Evolutionary conservation across 2,113 vertebrate species (phyloP).

Genomic region (Rhea pennata): DNA sequence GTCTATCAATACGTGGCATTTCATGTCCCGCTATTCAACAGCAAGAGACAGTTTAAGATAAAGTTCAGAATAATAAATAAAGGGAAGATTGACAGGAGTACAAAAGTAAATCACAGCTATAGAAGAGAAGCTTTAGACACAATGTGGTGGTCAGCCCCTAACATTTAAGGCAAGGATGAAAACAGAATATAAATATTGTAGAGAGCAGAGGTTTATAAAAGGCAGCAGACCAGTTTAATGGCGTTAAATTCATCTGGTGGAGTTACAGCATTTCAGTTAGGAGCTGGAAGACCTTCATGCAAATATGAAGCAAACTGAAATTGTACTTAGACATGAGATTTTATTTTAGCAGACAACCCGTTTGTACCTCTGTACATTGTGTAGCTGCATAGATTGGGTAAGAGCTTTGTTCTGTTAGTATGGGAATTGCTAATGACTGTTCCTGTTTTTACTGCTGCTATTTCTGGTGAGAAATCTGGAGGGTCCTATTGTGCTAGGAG

Average conservation of each 20-base stretch:
- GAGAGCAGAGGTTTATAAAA: slow-evolving; percentile 52
- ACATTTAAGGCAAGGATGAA: slow-evolving; percentile 52
- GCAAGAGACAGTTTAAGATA: slow-evolving; percentile 49
- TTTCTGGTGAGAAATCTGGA: not conserved
- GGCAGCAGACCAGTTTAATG: slow-evolving; percentile 39
- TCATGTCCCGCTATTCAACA: slow-evolving; percentile 34
- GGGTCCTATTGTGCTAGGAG: not conserved
- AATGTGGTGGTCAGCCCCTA: slow-evolving; percentile 31
- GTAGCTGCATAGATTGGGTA: not conserved
- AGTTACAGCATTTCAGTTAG: slow-evolving; percentile 11
- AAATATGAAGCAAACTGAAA: slow-evolving; percentile 51
- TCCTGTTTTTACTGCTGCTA: not conserved
- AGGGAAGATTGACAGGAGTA: not conserved
- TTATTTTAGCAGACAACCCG: not conserved
- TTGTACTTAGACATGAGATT: not conserved
- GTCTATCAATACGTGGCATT: slow-evolving; percentile 59
- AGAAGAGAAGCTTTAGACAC: not conserved
- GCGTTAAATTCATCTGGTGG: slow-evolving; percentile 30
- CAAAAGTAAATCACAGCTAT: slow-evolving; percentile 6
- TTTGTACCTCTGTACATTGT: not conserved
- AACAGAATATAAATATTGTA: slow-evolving; percentile 45
- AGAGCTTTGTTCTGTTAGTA: not conserved
- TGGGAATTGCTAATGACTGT: not conserved
- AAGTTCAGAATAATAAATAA: slow-evolving; percentile 71
- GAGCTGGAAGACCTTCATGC: slow-evolving; percentile 40